These are phyloP conservation scores for Hyperoplus immaculatus DNA, from an alignment of 2,797 vertebrate genomes.

Conservation along the genomic window DNA sequence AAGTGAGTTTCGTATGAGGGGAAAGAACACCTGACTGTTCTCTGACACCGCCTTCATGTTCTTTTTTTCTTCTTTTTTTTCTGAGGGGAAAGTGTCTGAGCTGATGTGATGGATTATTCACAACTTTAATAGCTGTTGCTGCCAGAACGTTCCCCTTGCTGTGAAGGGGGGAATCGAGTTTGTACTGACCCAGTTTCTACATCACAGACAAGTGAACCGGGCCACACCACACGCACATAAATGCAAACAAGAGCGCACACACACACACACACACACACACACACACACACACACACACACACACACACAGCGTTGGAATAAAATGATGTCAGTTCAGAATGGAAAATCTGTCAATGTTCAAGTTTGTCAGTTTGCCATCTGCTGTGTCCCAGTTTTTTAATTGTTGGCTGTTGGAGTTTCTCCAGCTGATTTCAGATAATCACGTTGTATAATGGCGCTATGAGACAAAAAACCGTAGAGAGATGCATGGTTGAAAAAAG, in stretches of 20 bases:
- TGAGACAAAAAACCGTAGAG: conserved; percentile 30
- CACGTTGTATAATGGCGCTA: conserved; percentile 18
- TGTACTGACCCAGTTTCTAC: conserved; percentile 78
- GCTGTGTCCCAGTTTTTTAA: conserved; percentile 65
- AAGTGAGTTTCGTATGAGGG: conserved; percentile 23
- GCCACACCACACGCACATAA: conserved; percentile 1
- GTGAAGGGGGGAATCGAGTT: conserved; percentile 57
- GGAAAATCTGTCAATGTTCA: conserved; percentile 64
- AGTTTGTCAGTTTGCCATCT: conserved; percentile 70
- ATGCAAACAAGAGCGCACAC: conserved; percentile 9
- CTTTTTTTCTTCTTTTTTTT: background rate
- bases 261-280: background rate
- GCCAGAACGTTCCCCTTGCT: conserved; percentile 60
- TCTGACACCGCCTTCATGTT: background rate
- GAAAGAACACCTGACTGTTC: conserved; percentile 46
- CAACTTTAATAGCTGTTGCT: conserved; percentile 64
- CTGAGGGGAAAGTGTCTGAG: conserved; percentile 17
- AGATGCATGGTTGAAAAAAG: conserved; percentile 4
- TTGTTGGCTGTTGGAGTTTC: conserved; percentile 38
- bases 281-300: background rate
- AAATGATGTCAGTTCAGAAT: conserved; percentile 44
- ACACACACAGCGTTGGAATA: conserved; percentile 20
- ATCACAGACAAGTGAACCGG: conserved; percentile 36
- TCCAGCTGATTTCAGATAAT: conserved; percentile 49
- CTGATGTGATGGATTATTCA: conserved; percentile 76